Evolutionary conservation across 2,888 invertebrate genomes (phyloP).

Genomic region (Eupithecia abbreviata): DNA sequence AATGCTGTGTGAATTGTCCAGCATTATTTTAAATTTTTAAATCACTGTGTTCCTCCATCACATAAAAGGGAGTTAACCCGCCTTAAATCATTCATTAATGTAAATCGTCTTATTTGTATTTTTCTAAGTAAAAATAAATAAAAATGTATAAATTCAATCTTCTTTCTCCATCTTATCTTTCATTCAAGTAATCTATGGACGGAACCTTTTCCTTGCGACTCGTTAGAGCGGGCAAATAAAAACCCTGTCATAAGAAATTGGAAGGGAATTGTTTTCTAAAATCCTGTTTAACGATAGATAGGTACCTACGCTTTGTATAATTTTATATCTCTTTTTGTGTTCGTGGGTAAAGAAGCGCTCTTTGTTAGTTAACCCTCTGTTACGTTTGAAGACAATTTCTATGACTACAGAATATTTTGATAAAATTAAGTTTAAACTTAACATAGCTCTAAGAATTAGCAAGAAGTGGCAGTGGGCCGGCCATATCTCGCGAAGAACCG

Average conservation of each 20-base stretch:
- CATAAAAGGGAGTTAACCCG: too few species aligned
- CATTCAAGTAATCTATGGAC: background rate
- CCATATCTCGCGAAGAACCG: too few species aligned
- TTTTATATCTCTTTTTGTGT: background rate
- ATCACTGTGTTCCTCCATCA: too few species aligned
- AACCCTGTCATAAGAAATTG: constrained; percentile 24
- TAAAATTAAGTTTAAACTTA: too few species aligned
- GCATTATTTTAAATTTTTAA: too few species aligned
- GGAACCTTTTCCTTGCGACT: constrained; percentile 30
- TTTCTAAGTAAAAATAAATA: background rate
- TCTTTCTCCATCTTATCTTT: background rate
- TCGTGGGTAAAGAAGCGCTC: background rate
- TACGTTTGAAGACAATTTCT: too few species aligned
- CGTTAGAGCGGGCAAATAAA: constrained; percentile 26
- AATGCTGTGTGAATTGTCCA: too few species aligned
- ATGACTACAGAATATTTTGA: too few species aligned
- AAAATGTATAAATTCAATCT: background rate
- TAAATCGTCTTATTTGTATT: background rate
- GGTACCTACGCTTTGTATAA: background rate
- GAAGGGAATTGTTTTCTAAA: constrained; percentile 23
- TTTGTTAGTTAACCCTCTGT: too few species aligned
- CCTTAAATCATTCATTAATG: background rate
- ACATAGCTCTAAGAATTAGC: too few species aligned
- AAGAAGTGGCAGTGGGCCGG: too few species aligned
- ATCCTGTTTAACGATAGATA: constrained; percentile 12